These are phyloP conservation scores for Palythoa grandis DNA, from an alignment of 92 coral and sea anemone genomes.

Conservation along the genomic window DNA sequence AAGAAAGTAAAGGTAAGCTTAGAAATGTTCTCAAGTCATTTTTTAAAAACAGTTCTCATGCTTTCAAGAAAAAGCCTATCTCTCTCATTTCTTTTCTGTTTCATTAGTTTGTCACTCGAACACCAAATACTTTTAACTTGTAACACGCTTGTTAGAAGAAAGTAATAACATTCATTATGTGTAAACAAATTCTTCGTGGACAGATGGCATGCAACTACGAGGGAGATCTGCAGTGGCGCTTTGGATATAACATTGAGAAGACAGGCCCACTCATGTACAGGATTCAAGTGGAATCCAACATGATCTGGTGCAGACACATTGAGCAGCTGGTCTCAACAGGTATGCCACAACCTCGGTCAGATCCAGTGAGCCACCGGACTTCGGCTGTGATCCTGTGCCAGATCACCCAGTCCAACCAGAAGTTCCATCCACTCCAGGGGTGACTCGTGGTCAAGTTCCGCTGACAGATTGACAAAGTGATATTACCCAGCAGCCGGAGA, in stretches of 20 bases:
- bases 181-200: no score
- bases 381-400: background rate
- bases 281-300: conserved; percentile 22
- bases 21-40: no score
- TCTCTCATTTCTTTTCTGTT: no score
- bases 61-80: no score
- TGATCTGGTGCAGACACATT: conserved; percentile 10
- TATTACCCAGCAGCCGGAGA: background rate
- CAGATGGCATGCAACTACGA: background rate
- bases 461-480: background rate
- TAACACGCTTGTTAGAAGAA: no score
- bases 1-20: no score
- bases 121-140: no score
- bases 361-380: background rate
- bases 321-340: background rate
- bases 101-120: no score
- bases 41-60: no score
- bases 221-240: conserved; percentile 10
- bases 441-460: background rate
- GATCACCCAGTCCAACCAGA: background rate
- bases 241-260: background rate
- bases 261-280: conserved; percentile 1
- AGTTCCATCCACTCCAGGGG: background rate
- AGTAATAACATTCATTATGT: no score
- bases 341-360: background rate